Evolutionary conservation across 1,140 invertebrate species (phyloP).

Genomic region (Phthorimaea operculella): DNA sequence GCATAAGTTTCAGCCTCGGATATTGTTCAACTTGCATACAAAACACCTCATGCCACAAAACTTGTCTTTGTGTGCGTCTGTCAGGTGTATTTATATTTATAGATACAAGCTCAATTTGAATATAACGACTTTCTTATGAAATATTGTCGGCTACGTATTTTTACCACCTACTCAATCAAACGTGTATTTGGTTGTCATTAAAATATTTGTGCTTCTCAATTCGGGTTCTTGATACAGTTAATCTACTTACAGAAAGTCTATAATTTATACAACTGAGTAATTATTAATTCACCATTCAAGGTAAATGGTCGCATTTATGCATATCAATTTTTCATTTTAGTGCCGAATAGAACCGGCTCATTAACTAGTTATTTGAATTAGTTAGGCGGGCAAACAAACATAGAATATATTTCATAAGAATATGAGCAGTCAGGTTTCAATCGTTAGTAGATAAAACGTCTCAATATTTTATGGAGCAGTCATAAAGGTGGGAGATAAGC

Average conservation of each 20-base stretch:
- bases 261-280: conserved; percentile 45
- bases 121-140: neutral
- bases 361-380: conserved; percentile 39
- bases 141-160: neutral
- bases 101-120: neutral
- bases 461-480: conserved; percentile 57
- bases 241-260: conserved; percentile 46
- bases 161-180: neutral
- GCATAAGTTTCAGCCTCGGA: neutral
- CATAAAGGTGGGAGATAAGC: conserved; percentile 42
- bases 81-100: neutral
- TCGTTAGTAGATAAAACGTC: conserved; percentile 48
- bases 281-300: conserved; percentile 58
- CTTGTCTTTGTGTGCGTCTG: too few relatives aligned
- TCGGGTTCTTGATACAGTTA: conserved; percentile 36
- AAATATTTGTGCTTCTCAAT: conserved; percentile 28
- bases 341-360: conserved; percentile 40
- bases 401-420: conserved; percentile 46
- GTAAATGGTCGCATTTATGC: conserved; percentile 51
- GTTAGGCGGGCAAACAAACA: conserved; percentile 39
- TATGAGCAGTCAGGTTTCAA: conserved; percentile 48
- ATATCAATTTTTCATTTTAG: conserved; percentile 57
- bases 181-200: conserved; percentile 20
- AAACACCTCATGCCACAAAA: neutral
- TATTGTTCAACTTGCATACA: neutral